Evolutionary conservation across 2,888 invertebrate species (phyloP).

Genomic region (Lepidocyrtoides sp.): DNA sequence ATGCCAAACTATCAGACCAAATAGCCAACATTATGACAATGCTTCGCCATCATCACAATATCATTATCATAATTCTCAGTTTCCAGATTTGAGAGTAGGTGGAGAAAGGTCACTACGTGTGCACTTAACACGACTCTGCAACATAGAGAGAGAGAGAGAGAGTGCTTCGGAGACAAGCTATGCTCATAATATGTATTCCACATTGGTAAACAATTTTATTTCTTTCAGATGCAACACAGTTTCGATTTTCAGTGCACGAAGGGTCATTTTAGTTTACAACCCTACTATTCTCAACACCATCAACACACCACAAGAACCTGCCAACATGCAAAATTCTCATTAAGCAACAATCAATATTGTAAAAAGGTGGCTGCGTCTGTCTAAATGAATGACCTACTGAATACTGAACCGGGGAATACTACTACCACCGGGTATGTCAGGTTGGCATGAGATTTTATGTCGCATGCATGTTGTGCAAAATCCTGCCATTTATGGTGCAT

Average conservation of each 20-base stretch:
- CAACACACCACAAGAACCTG: neutral
- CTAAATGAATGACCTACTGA: slow-evolving; percentile 61
- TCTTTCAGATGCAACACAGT: slow-evolving; percentile 43
- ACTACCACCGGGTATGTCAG: slow-evolving; percentile 6
- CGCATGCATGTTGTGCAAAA: neutral
- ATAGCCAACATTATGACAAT: neutral
- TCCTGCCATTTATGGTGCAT: neutral
- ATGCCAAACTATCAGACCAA: neutral
- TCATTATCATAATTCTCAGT: slow-evolving; percentile 44
- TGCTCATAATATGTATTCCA: neutral
- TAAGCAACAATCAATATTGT: slow-evolving; percentile 70
- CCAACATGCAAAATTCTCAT: slow-evolving; percentile 76
- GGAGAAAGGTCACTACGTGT: slow-evolving; percentile 63
- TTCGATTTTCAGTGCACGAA: slow-evolving; percentile 10
- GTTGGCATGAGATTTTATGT: slow-evolving; percentile 18
- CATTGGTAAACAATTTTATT: neutral
- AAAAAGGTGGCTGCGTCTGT: slow-evolving; percentile 21
- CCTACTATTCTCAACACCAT: neutral
- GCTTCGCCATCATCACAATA: neutral
- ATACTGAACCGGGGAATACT: neutral
- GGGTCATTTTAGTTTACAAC: slow-evolving; percentile 9
- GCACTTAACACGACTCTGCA: neutral
- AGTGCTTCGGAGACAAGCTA: no score
- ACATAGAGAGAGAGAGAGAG: neutral
- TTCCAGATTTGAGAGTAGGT: neutral